Conservation (phyloP, 2,888 invertebrate species). For the Pteria penguin region DNA sequence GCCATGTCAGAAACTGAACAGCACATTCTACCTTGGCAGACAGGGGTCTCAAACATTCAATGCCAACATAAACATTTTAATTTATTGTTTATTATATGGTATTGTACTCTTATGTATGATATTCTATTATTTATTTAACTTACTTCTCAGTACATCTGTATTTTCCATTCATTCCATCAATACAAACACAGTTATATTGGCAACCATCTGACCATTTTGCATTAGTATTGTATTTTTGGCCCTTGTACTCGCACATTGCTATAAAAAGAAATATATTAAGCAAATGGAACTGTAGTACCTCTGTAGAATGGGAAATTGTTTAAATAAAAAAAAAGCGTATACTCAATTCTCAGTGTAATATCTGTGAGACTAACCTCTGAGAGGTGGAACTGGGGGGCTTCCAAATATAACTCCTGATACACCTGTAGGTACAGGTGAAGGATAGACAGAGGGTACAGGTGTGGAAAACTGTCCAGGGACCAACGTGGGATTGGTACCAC, state of each 20-base stretch:
- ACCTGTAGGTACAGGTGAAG: slow-evolving; percentile 59
- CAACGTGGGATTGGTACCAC: slow-evolving; percentile 3
- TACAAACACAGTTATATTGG: slow-evolving; percentile 62
- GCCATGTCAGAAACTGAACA: too few species aligned
- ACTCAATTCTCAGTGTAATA: too few species aligned
- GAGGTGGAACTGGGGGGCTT: slow-evolving; percentile 52
- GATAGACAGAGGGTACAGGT: slow-evolving; percentile 45
- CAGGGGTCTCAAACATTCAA: too few species aligned
- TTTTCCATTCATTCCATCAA: slow-evolving; percentile 62
- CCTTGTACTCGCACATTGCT: slow-evolving; percentile 66
- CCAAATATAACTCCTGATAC: slow-evolving; percentile 60
- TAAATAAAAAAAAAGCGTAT: too few species aligned
- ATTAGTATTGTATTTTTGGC: slow-evolving; percentile 57
- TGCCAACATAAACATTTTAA: too few species aligned
- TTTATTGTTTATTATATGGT: too few species aligned
- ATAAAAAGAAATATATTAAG: slow-evolving; percentile 5
- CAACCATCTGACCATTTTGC: slow-evolving; percentile 70
- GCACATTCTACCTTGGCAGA: too few species aligned
- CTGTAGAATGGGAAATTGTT: too few species aligned
- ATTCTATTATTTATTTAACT: too few species aligned
- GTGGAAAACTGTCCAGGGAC: slow-evolving; percentile 41
- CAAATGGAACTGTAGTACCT: too few species aligned
- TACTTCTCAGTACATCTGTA: slow-evolving; percentile 69
- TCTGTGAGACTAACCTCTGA: slow-evolving; percentile 57
- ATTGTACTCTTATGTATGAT: too few species aligned